Base-by-base conservation (phyloP, 2,113 vertebrate species). In the Vulpes ferrilata region DNA sequence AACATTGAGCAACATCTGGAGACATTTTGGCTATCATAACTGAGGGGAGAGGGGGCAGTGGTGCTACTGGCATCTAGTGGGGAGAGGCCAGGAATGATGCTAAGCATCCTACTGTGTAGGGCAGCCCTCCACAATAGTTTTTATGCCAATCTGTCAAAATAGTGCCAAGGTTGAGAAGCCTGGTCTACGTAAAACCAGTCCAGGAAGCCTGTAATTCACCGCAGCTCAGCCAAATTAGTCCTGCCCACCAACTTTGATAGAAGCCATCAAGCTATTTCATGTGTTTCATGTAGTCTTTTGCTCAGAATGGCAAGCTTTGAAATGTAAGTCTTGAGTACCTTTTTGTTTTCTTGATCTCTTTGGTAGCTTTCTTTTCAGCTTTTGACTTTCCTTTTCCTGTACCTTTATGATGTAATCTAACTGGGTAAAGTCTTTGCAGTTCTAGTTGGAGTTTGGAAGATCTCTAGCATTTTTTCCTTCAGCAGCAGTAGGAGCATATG, bases 391-490 rank as follows among this genome's bases (percentile, higher is more conserved):
- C 32, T 88, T 79, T 13, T 87, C 2, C 1, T 43, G 3, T 94
- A 5, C 23, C 9, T 30, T 90, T 88, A 23, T 79, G 53, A 71
- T 48, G 13, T 59, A 80, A 62, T 7, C 32, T 83, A 60, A 59
- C 53, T 95, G 88, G 65, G 48, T 59, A 20, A 91, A 51, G 12
- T 71, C 25, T 94, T 95, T 88, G 57, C 65, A 38, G 55, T 87
- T 17, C 23, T 93, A 23, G 35, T 55, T 88, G 35, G 35, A 84
- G 27, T 79, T 96, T 81, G 32, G 69, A 95, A 88, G 84, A 43
- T 87, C 11, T 69, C 19, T 94, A 38, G 17, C 71, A 19, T 84
- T 90, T 87, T 90, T 76, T 64, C 88, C 60, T 65, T 96, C 51
- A 95, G 65, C 13, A 62, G 25, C 3, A 23, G 23, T 74, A 22